Conservation (phyloP, 1,140 invertebrate genomes). For the Drosophila mayri region DNA sequence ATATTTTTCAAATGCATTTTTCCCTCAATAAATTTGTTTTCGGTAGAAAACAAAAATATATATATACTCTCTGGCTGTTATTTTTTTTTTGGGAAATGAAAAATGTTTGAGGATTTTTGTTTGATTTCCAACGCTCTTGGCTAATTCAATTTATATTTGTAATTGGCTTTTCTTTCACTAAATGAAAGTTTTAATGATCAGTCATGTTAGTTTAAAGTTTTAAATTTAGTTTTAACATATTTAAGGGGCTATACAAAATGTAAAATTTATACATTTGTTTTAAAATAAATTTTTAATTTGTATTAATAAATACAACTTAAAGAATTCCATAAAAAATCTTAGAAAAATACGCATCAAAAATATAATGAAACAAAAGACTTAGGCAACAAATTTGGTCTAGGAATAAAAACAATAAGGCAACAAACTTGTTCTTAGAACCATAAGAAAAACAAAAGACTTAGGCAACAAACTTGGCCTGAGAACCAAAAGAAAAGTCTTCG, state of each 20-base stretch:
- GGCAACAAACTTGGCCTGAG: constrained; percentile 53
- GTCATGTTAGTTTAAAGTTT: background rate
- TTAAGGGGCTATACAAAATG: background rate
- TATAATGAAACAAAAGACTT: constrained; percentile 47
- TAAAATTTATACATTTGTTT: background rate
- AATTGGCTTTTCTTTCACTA: constrained; percentile 35
- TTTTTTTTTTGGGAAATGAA: constrained; percentile 43
- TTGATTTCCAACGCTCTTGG: constrained; percentile 42
- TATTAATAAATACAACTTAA: background rate
- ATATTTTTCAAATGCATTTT: constrained; percentile 73
- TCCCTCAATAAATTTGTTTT: constrained; percentile 37
- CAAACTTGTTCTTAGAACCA: constrained; percentile 39
- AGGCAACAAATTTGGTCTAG: constrained; percentile 51
- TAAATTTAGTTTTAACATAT: background rate
- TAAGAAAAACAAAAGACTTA: constrained; percentile 52
- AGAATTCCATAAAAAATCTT: background rate
- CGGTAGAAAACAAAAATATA: constrained; percentile 7
- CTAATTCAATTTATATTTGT: constrained; percentile 65
- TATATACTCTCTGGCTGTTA: constrained; percentile 37
- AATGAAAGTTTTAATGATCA: background rate
- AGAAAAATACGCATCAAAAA: background rate
- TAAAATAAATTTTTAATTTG: too few species aligned
- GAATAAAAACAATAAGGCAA: constrained; percentile 56
- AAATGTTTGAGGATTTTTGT: constrained; percentile 49
- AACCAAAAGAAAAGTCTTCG: constrained; percentile 19